Evolutionary conservation across 1,140 invertebrate genomes (phyloP), one percentile per base, ranked within the genome.

Genomic region (Prorops nasuta): DNA sequence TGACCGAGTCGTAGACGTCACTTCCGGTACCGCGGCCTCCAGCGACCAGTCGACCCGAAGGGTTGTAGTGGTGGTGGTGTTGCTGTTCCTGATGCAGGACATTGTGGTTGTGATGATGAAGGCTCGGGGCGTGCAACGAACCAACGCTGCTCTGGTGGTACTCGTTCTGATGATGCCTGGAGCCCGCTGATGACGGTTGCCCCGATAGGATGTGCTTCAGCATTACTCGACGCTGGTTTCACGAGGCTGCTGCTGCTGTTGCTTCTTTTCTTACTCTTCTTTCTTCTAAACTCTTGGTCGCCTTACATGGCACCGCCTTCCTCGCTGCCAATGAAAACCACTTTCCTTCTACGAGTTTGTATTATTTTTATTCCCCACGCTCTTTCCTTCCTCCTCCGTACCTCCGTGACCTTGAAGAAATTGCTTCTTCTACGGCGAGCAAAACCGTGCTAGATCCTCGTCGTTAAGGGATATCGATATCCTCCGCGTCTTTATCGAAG

Each of bases 121-220:
- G 20, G 34, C 15, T 56, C 10, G 12, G 12, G 10, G 39, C 59
- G 58, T 60, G 57, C 51, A 64, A 55, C 44, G 63, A 56, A 37
- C 50, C 56, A 46, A 55, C 52, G 38, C 56, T 59, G 38, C 56
- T 59, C 38, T 64, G 53, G 56, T 72, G 67, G 47, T 69, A 74
- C 17, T 76, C 71, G 64, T 68, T 71, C 34, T 74, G 69, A 45
- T 69, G 67, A 50, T 70, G 63, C 56, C 73, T 71, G 60, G 71
- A 71, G 71, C 67, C 73, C 64, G 69, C 63, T 60, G 60, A 61
- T 46, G 75, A 74, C 66, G 73, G 72, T 55, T 76, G 73, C 61
- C 69, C 71, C 67, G 76, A 76, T 64, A 77, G 63, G 54, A 79
- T 79, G 65, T 79, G 78, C 61, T 79, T 79, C 62, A 79, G 72